Evolutionary conservation across 2,113 vertebrate species (phyloP).

Genomic region (Ochotona princeps): DNA sequence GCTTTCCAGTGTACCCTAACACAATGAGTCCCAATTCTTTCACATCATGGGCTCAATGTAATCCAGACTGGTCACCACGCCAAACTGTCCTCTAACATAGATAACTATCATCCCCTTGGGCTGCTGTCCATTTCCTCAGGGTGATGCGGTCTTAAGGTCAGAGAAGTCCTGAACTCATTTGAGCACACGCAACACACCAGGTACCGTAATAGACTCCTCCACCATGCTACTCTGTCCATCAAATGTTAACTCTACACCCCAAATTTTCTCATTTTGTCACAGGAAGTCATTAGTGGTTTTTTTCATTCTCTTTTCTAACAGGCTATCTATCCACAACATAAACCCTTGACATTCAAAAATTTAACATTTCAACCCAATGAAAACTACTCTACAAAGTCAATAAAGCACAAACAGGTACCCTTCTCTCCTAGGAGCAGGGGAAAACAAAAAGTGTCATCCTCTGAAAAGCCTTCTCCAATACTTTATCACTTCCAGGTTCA

Average conservation of each 20-base stretch:
- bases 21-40: neutral
- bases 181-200: too few relatives aligned
- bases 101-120: neutral
- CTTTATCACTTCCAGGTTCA: neutral
- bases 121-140: neutral
- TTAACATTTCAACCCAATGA: constrained; percentile 2
- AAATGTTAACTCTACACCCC: neutral
- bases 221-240: neutral
- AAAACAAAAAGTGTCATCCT: constrained; percentile 6
- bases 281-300: neutral
- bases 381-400: neutral
- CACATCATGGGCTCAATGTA: neutral
- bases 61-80: neutral
- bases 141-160: neutral
- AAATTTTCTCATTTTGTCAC: neutral
- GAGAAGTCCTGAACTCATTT: neutral
- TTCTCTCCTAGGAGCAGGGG: neutral
- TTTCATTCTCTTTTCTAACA: neutral
- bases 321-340: constrained; percentile 48
- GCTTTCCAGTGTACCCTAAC: neutral
- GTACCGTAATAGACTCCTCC: neutral
- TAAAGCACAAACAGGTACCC: neutral
- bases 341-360: neutral
- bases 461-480: neutral
- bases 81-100: neutral